A percentile compares a stretch with the other conserved stretches of the same genome.
These are phyloP conservation scores for Cladorhizidae sp. DNA, from an alignment of 37 sponge, comb jelly and placozoan species.

Conservation along the genomic window DNA sequence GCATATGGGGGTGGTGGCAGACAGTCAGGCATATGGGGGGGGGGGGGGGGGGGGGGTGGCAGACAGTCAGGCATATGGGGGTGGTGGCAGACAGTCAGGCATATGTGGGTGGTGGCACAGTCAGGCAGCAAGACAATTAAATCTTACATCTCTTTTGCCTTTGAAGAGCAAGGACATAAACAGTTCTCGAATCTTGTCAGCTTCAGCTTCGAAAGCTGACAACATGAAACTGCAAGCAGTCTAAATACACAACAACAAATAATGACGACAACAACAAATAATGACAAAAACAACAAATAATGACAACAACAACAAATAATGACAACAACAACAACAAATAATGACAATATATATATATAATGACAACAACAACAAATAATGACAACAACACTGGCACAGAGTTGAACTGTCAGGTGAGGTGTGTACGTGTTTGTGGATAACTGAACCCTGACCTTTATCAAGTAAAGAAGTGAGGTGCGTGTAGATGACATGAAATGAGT, in stretches of 20 bases:
- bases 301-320: not conserved
- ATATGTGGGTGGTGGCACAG: not conserved
- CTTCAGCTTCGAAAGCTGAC: slow-evolving; percentile 33
- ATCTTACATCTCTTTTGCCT: slow-evolving; percentile 63
- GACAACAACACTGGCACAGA: not conserved
- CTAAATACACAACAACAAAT: slow-evolving; percentile 11
- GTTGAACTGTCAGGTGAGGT: not conserved
- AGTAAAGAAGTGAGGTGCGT: slow-evolving; percentile 51
- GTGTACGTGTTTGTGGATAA: not conserved
- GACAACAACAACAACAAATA: not conserved
- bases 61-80: not conserved
- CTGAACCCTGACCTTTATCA: slow-evolving; percentile 42
- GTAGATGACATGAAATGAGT: slow-evolving; percentile 40
- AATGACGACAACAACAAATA: not conserved
- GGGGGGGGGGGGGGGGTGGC: not conserved
- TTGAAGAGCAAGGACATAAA: slow-evolving; percentile 39
- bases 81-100: not conserved
- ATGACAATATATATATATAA: not conserved
- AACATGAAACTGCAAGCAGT: slow-evolving; percentile 55
- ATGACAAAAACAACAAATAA: not conserved
- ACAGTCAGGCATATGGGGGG: not conserved
- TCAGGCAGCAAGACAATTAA: not conserved
- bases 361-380: not conserved
- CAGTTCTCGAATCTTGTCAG: slow-evolving; percentile 18
- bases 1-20: no score